Evolutionary conservation across 2,888 invertebrate genomes (phyloP), one percentile per base, ranked within the genome.

Genomic region (Papilio protenor): DNA sequence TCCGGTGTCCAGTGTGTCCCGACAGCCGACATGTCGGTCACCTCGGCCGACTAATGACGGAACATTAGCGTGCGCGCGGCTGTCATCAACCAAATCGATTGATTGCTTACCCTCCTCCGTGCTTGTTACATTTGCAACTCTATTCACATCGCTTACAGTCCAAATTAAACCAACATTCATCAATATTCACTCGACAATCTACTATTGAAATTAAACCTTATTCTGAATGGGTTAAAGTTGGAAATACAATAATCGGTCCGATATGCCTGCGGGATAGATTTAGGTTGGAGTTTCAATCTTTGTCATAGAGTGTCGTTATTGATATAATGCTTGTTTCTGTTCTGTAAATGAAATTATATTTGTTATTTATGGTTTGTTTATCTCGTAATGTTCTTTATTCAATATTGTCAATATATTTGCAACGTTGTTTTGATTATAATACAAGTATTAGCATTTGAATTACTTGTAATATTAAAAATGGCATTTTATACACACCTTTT

Each of bases 61-160:
- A 83, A 90, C 87, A 91, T 92, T 91, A 92, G 87, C 88, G 90
- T 85, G 81, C 89, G 84, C 86, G 84, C 85, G 85, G 81, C 91
- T 92, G 92, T 93, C 92, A 92, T 89, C 92, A 85, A 78, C 77
- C 77, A 85, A 84, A 89, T 90, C 91, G 90, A 91, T 91, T 89
- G 87, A 90, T 90, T 81, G 80, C 78, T 76, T 64, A 69, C 47
- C 59, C 81, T 76, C 75, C 71, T 73, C 71, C 77, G 40, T 76
- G 40, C 33, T 14, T 57, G 45, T 72, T 71, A 70, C 55, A 81
- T 75, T 81, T 21, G 49, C 81, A 81, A 76, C 82, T 80, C 47
- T 84, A 81, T 78, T 1, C 2, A 12, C 21, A 23, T 16, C 8
- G 11, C n/a, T 76, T 82, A 83, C 75, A 79, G 81, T 79, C 73